These are phyloP conservation scores for Zeugodacus cucurbitae DNA, from an alignment of 1,140 invertebrate genomes.

Conservation along the genomic window DNA sequence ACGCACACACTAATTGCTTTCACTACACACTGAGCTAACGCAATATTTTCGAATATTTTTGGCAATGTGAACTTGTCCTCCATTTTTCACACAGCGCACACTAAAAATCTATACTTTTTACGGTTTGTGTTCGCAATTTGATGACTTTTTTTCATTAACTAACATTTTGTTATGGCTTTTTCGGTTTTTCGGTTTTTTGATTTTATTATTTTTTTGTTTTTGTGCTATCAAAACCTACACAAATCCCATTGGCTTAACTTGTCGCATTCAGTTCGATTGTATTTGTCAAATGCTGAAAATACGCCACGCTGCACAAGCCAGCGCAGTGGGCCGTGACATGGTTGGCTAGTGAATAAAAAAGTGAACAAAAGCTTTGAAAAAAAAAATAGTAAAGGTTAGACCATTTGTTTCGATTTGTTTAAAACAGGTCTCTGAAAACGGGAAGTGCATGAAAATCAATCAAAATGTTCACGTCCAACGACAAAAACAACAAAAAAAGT, in stretches of 20 bases:
- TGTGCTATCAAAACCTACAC: no score
- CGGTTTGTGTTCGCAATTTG: neutral
- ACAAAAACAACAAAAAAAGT: neutral
- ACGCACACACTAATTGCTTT: neutral
- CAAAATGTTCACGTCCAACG: neutral
- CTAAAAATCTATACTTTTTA: neutral
- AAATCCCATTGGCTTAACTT: no score
- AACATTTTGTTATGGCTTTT: no score
- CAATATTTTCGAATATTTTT: neutral
- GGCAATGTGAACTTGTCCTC: neutral
- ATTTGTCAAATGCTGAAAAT: neutral
- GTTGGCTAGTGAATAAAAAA: neutral
- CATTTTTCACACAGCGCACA: neutral
- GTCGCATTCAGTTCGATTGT: conserved; percentile 15
- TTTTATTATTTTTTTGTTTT: no score
- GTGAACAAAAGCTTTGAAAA: neutral
- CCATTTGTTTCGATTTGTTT: conserved; percentile 10
- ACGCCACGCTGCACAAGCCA: neutral
- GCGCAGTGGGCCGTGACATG: no score
- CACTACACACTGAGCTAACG: neutral
- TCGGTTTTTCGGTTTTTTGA: no score
- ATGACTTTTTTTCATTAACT: neutral
- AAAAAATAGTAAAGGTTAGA: neutral
- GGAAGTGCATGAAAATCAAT: neutral
- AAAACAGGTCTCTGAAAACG: neutral